These are phyloP conservation scores for Acleris sparsana DNA, from an alignment of 2,888 invertebrate genomes.

Conservation along the genomic window DNA sequence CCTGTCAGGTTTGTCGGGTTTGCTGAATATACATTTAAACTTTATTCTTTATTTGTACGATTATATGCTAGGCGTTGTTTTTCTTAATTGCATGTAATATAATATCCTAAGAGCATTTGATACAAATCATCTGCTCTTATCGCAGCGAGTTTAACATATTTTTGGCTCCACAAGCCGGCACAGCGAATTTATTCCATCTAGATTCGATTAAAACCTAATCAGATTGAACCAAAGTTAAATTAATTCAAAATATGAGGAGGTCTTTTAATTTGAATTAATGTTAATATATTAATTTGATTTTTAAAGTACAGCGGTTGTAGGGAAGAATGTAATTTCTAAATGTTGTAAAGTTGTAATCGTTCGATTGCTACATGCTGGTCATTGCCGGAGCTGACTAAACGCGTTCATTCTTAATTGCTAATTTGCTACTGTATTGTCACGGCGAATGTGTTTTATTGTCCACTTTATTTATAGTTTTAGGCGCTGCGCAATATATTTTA, in stretches of 20 bases:
- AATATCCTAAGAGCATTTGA: constrained; percentile 7
- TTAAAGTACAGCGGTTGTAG: background rate
- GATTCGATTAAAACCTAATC: background rate
- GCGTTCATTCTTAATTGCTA: constrained; percentile 48
- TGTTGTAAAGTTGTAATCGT: background rate
- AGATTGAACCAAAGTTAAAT: background rate
- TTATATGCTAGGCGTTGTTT: background rate
- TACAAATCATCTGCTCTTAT: constrained; percentile 8
- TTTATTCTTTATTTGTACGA: too few relatives aligned
- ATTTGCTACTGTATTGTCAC: constrained; percentile 47
- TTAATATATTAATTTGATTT: background rate
- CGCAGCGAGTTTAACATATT: constrained; percentile 19
- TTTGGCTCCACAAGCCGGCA: constrained; percentile 9
- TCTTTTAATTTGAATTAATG: background rate
- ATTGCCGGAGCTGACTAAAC: constrained; percentile 13
- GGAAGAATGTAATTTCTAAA: background rate
- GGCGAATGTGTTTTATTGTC: constrained; percentile 47
- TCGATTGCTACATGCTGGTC: too few relatives aligned
- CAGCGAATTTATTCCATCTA: constrained; percentile 16
- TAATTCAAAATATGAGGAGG: background rate
- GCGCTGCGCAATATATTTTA: constrained; percentile 43
- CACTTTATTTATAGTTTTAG: constrained; percentile 47
- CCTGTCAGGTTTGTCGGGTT: too few relatives aligned
- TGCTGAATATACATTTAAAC: too few relatives aligned
- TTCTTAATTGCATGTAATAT: background rate